Evolutionary conservation across 1,140 invertebrate genomes (phyloP).

Genomic region (Calephelis nemesis): DNA sequence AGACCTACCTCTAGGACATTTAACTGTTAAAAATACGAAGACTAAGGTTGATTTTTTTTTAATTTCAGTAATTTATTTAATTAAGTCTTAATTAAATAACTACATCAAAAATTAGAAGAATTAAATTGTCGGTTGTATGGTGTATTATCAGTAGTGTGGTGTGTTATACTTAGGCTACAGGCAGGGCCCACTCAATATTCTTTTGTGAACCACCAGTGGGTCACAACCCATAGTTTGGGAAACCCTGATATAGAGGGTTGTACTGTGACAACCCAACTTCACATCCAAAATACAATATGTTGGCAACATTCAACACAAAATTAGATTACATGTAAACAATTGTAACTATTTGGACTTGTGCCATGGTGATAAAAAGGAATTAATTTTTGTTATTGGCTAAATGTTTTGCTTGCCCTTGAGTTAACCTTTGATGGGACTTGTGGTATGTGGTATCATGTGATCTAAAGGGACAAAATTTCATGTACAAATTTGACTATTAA

Average conservation of each 20-base stretch:
- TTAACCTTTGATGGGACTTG: conserved; percentile 7
- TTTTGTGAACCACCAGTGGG: too few relatives aligned
- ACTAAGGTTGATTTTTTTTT: not conserved
- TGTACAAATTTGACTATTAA: not conserved
- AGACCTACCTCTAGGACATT: too few relatives aligned
- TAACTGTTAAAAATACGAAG: too few relatives aligned
- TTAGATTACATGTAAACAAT: conserved; percentile 12
- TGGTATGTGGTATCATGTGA: not conserved
- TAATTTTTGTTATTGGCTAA: conserved; percentile 13
- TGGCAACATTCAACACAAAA: not conserved
- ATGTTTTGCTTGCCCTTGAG: conserved; percentile 12
- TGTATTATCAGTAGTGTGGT: too few relatives aligned
- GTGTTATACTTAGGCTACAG: too few relatives aligned
- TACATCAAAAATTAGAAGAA: too few relatives aligned
- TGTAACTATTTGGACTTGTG: conserved; percentile 14
- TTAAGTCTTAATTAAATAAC: too few relatives aligned
- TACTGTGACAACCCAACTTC: not conserved
- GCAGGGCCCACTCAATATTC: too few relatives aligned
- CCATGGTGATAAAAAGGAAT: conserved; percentile 15
- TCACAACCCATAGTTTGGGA: too few relatives aligned
- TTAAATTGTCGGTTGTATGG: too few relatives aligned
- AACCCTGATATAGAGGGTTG: too few relatives aligned
- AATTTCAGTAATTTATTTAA: not conserved
- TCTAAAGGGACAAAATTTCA: not conserved
- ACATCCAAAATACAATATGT: not conserved